Base-by-base conservation (phyloP, 2,888 invertebrate genomes). In the Dexiosoma caninum region DNA sequence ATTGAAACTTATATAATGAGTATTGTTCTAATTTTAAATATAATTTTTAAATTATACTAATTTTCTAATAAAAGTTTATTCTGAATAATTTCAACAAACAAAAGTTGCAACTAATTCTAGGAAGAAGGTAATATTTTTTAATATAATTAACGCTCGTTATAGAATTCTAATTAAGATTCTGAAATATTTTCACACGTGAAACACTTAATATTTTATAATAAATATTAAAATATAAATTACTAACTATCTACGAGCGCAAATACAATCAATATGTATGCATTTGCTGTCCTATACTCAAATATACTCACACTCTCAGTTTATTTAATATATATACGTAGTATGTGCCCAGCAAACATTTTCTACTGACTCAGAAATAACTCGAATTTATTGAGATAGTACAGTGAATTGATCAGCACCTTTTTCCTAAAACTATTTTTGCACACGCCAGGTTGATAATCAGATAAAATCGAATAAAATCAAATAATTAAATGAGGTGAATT, bases 121-220 rank as follows among this genome's bases (percentile, higher is more conserved):
- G 42, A 62, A 72, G 53, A 16, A 40, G 14, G 7, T 37, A 66
- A 8, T 23, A 72, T 16, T 55, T 44, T 23, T 60, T 7, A 64
- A 62, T 30, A 9, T 62, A 70, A 69, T 37, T 19, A 37, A 70
- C 55, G 7, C 8, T 77, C 57, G 49, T 77, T 37, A 77, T 77
- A 59, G 64, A 71, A 64, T 77, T 77, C 49, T 57, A 62, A 59
- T 57, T 46, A 55, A 46, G 46, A 46, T 74, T 71, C 66, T 71
- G 44, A 42, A 69, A 71, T 64, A 78, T 27, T 44, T 51, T 71
- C 71, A 51, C 78, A 71, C 59, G 78, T 71, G 66, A 78, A 77
- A 66, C 71, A 70, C 78, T 66, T 57, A 14, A 66, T 14, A 51
- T 40, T 66, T 66, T 51, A 19, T 37, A 49, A 64, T n/a, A n/a